Base-by-base conservation (phyloP, 2,797 vertebrate genomes). In the Galaxias olidus region DNA sequence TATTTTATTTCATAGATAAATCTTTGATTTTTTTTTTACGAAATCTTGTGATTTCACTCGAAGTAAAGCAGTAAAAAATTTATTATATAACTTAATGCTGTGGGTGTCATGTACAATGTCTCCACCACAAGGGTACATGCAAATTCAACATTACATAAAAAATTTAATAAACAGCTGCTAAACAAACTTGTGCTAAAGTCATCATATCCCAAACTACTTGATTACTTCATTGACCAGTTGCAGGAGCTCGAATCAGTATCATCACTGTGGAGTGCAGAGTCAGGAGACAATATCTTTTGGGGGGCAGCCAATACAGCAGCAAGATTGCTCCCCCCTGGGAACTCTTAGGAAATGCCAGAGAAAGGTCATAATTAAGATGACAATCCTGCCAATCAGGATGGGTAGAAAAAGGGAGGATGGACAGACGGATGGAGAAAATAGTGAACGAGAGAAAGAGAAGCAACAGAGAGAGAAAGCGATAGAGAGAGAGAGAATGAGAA, bases 321-420 rank as follows among this genome's bases (percentile, higher is more conserved):
- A 59, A 10, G 17, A 14, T 13, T 13, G 30, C 30, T 42, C 40
- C 68, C 66, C 63, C 49, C 8, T 5, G 9, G 59, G 43, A 73
- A 59, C 48, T 53, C 17, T 20, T 13, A 56, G 44, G 60, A 84
- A 77, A 75, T 72, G 68, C 67, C 70, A 81, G 10, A 41, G 47
- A 70, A 71, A 67, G 55, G 59, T 75, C 60, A 17, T 60, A 42
- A 81, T 70, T 76, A 65, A 64, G 70, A 71, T 57, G 63, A 76
- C 64, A 69, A 66, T 53, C 55, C 46, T 19, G 76, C 59, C 73
- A 66, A 77, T 69, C 73, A 42, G 61, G 51, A 49, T 70, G 19
- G 48, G 65, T 49, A 54, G 91, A 89, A 72, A 91, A 88, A 59
- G 90, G 89, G 59, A 93, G 77, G 89, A 85, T 88, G 90, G 76